Conservation (phyloP, 2,797 vertebrate genomes). For the Sebastes aleutianus region DNA sequence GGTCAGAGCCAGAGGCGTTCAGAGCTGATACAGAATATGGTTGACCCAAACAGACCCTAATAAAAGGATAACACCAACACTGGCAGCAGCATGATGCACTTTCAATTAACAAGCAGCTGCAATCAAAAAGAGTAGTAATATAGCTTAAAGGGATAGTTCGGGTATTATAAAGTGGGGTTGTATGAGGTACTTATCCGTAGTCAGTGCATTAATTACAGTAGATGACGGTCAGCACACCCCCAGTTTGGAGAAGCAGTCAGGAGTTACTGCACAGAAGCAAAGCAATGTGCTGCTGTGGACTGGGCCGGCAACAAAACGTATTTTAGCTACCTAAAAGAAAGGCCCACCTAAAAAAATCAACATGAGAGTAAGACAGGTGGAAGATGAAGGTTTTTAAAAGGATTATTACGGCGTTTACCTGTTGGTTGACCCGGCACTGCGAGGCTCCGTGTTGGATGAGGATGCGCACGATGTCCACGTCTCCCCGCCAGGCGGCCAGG, state of each 20-base stretch:
- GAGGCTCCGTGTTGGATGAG: slow-evolving; percentile 94
- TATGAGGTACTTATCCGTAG: too few species aligned
- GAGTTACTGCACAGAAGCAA: too few species aligned
- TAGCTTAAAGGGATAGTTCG: neutral
- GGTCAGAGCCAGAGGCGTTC: neutral
- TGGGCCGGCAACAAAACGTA: accelerated
- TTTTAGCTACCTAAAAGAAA: too few species aligned
- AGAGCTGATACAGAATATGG: neutral
- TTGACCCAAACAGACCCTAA: neutral
- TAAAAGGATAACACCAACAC: neutral
- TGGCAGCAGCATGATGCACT: neutral
- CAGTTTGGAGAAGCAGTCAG: too few species aligned
- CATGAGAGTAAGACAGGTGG: neutral
- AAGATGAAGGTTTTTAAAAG: neutral
- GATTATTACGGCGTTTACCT: slow-evolving; percentile 80
- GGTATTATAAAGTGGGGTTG: accelerated
- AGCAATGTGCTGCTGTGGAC: too few species aligned
- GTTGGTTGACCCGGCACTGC: slow-evolving; percentile 94
- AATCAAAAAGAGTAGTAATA: neutral
- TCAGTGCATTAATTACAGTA: too few species aligned
- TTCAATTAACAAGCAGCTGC: neutral
- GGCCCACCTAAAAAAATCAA: too few species aligned
- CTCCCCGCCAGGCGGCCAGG: slow-evolving; percentile 96
- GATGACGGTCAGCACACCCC: too few species aligned
- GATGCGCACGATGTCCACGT: slow-evolving; percentile 95